These are phyloP conservation scores for Drosophila crucigera DNA, from an alignment of 2,888 invertebrate genomes.

Conservation along the genomic window DNA sequence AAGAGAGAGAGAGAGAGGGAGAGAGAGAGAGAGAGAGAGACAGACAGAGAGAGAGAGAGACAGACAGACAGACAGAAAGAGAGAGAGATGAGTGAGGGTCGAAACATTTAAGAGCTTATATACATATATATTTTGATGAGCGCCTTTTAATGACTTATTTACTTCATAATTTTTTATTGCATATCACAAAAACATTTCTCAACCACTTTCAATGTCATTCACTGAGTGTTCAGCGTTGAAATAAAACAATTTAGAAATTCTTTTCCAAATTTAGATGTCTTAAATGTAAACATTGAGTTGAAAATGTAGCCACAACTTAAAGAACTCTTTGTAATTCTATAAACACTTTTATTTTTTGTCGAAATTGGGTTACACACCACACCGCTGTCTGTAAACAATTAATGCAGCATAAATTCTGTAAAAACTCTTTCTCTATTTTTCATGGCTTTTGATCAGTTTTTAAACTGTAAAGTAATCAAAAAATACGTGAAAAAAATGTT, in stretches of 20 bases:
- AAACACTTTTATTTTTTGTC: conserved; percentile 32
- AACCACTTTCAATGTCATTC: conserved; percentile 67
- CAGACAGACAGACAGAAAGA: background rate
- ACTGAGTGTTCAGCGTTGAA: conserved; percentile 7
- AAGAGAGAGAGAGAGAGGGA: background rate
- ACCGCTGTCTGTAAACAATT: conserved; percentile 23
- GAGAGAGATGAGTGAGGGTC: background rate
- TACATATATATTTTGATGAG: conserved; percentile 46
- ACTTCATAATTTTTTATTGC: conserved; percentile 58
- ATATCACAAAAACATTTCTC: conserved; percentile 28
- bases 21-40: background rate
- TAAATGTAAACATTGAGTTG: conserved; percentile 51
- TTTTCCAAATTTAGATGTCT: conserved; percentile 60
- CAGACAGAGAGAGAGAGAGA: background rate
- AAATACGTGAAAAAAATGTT: background rate
- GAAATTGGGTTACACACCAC: conserved; percentile 64
- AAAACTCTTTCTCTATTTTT: background rate
- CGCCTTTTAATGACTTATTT: conserved; percentile 65
- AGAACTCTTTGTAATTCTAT: conserved; percentile 37
- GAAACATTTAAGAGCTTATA: conserved; percentile 30
- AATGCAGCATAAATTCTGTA: conserved; percentile 26
- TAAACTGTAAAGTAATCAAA: background rate
- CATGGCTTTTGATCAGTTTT: conserved; percentile 2
- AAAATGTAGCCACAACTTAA: conserved; percentile 31
- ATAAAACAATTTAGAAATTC: conserved; percentile 29